phyloP scores from a whole-genome alignment of 2,888 invertebrate species.

The Chalcosyrphus nemorum region DNA sequence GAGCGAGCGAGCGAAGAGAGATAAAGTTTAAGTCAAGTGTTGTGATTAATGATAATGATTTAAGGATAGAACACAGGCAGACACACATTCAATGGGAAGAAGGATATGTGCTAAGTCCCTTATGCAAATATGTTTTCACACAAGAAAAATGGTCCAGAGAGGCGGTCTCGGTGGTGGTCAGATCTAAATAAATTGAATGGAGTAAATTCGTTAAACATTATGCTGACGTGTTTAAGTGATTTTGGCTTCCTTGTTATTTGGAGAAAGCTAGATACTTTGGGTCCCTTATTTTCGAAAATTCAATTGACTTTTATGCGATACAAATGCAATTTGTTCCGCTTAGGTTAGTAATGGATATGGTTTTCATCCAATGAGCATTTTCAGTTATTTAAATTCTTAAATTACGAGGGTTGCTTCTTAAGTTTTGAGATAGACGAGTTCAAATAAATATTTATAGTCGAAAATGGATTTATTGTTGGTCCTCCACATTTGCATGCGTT shows the following conservation, averaged over 20 bases:
- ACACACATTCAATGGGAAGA: not conserved
- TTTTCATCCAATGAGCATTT: too few species aligned
- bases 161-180: not conserved
- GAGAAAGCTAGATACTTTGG: not conserved
- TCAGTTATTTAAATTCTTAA: too few species aligned
- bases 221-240: not conserved
- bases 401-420: too few species aligned
- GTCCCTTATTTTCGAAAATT: too few species aligned
- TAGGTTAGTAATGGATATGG: too few species aligned
- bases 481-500: too few species aligned
- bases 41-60: constrained; percentile 62
- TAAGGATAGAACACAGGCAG: not conserved
- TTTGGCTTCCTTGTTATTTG: not conserved
- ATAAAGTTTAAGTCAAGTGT: constrained; percentile 41
- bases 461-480: too few species aligned
- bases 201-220: not conserved
- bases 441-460: too few species aligned
- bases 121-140: constrained; percentile 27
- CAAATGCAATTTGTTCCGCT: too few species aligned
- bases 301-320: too few species aligned
- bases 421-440: too few species aligned
- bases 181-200: constrained; percentile 7
- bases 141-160: not conserved
- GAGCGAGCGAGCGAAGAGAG: constrained; percentile 1
- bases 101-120: not conserved